Evolutionary conservation across 2,888 invertebrate species (phyloP).

Genomic region (Drosophila gaucha): DNA sequence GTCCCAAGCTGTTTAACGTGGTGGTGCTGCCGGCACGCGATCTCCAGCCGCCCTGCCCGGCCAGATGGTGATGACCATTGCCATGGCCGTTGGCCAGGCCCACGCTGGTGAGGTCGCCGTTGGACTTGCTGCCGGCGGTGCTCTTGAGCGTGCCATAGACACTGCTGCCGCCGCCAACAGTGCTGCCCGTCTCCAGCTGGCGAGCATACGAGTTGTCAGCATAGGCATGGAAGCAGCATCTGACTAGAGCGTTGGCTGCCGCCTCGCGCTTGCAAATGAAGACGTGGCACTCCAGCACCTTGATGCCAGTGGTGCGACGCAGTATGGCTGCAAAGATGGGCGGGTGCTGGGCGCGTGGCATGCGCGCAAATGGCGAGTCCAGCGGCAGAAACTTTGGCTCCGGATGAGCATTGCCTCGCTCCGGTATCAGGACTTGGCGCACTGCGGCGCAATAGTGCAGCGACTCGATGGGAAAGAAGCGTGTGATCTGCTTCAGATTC

Average conservation of each 20-base stretch:
- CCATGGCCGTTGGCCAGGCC: constrained; percentile 77
- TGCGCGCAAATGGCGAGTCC: constrained; percentile 97
- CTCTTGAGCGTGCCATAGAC: constrained; percentile 86
- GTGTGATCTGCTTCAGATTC: constrained; percentile 95
- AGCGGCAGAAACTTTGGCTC: constrained; percentile 96
- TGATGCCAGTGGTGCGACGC: constrained; percentile 97
- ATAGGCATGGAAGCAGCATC: constrained; percentile 99
- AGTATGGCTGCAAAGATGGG: constrained; percentile 98
- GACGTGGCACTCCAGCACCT: constrained; percentile 99
- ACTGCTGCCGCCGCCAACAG: constrained; percentile 85
- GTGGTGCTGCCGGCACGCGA: constrained; percentile 87
- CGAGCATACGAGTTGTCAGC: constrained; percentile 97
- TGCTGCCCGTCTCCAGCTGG: constrained; percentile 89
- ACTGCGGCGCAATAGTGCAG: constrained; percentile 98
- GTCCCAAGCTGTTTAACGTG: constrained; percentile 87
- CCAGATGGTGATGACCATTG: constrained; percentile 66
- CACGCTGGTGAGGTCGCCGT: constrained; percentile 82
- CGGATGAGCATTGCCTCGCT: constrained; percentile 87
- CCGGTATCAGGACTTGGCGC: constrained; percentile 91
- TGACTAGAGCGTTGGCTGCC: constrained; percentile 98
- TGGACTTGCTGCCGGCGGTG: constrained; percentile 83
- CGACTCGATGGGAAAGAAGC: constrained; percentile 98
- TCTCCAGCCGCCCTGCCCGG: constrained; percentile 85
- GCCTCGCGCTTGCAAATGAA: constrained; percentile 98
- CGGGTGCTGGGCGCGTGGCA: constrained; percentile 96